Percentiles rank a stretch among this genome's conserved stretches.
Evolutionary conservation across 2,888 invertebrate species (phyloP).

Genomic region (Nephrotoma flavescens): DNA sequence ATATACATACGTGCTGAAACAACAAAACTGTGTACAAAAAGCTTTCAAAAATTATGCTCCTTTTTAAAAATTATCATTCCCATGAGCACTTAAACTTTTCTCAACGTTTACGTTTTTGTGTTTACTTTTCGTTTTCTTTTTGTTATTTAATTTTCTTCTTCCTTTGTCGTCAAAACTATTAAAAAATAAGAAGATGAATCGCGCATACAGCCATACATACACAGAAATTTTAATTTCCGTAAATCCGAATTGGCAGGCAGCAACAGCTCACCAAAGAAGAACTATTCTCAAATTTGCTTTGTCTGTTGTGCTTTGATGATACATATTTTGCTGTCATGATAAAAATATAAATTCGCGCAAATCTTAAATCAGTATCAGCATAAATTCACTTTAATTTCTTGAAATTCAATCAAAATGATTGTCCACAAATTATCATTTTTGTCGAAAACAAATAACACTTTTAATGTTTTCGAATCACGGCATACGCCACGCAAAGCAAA

Average conservation of each 20-base stretch:
- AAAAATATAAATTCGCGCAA: neutral
- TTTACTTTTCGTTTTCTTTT: neutral
- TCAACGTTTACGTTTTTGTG: neutral
- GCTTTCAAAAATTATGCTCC: neutral
- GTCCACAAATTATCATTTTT: neutral
- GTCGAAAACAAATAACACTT: neutral
- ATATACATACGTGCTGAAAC: neutral
- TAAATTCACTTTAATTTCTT: neutral
- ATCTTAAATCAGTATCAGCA: neutral
- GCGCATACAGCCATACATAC: neutral
- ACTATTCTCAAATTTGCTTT: neutral
- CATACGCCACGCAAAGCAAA: neutral
- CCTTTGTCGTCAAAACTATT: neutral
- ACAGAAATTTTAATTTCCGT: neutral
- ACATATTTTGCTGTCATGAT: neutral
- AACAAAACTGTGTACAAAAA: neutral
- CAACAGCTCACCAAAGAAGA: neutral
- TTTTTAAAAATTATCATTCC: neutral
- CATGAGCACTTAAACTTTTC: neutral
- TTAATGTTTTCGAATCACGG: neutral
- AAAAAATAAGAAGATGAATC: neutral
- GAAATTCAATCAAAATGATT: neutral
- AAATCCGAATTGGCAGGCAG: neutral
- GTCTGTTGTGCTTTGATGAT: neutral
- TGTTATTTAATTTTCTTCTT: neutral